Conservation (phyloP, 2,797 vertebrate genomes). For the Varecia variegata region DNA sequence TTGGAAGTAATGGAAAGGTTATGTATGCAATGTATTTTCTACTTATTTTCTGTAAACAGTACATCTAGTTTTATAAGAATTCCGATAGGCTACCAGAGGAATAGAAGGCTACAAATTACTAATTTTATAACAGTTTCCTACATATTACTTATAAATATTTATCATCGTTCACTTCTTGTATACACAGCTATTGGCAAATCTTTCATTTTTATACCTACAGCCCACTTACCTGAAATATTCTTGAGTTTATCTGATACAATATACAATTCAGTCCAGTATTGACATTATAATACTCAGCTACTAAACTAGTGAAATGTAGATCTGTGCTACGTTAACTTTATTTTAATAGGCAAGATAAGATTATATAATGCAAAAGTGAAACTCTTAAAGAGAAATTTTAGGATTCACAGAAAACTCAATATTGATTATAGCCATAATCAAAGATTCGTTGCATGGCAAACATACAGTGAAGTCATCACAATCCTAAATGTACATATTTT, state of each 20-base stretch:
- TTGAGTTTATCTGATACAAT: not conserved
- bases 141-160: not conserved
- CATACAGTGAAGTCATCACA: not conserved
- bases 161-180: not conserved
- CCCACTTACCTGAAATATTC: not conserved
- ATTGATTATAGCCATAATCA: not conserved
- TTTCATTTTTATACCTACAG: not conserved
- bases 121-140: not conserved
- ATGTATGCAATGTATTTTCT: not conserved
- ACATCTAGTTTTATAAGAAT: not conserved
- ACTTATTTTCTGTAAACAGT: not conserved
- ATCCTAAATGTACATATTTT: not conserved
- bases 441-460: not conserved
- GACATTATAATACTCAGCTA: not conserved
- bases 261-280: not conserved
- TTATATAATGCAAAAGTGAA: not conserved
- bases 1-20: not conserved
- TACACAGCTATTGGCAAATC: not conserved
- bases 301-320: not conserved
- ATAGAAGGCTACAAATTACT: not conserved
- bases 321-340: not conserved
- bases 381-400: not conserved
- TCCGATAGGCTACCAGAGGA: not conserved
- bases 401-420: not conserved
- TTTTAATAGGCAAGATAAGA: not conserved